Base-by-base conservation (phyloP, 2,113 vertebrate species). In the Aramus guarauna region DNA sequence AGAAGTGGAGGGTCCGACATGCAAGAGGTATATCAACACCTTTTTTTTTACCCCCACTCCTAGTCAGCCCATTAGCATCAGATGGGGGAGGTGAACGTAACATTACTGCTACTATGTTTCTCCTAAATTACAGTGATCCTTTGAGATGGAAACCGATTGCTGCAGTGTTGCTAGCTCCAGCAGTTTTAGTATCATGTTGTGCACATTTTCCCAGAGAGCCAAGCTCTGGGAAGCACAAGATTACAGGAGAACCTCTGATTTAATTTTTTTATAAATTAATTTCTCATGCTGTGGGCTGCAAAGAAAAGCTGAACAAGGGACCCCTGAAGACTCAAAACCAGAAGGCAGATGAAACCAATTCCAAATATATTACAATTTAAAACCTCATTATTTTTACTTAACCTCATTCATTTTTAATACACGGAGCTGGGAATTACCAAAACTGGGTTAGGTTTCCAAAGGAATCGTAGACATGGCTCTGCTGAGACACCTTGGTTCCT, bases 271-370 rank as follows among this genome's bases (percentile, higher is more conserved):
- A 11, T 27, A 87, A 87, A 75, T 76, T 2, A 62, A 34, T 80
- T 92, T 88, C 63, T 94, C 6, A 26, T 78, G 62, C 72, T 75
- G 71, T 56, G 48, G 20, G 18, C 60, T 82, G 64, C 72, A 48
- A 71, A 86, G 78, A 55, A 74, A 87, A 96, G 56, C 59, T 87
- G 73, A 96, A 74, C 47, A 50, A 90, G 58, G 23, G 48, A 77
- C 91, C 68, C 80, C 81, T 26, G 27, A 94, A 90, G 85, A 68
- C 45, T 79, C 48, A 53, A 82, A 85, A 94, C 48, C 52, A 90
- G 91, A 96, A 92, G 69, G 64, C 84, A 92, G 66, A 90, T 88
- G 87, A 79, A 92, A 97, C 52, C 68, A 47, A 72, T 78, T 64
- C 66, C 45, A 82, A 85, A 75, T 50, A 60, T 9, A 82, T 64